A percentile compares a stretch with the other conserved stretches of the same genome.
phyloP scores from a whole-genome alignment of 2,113 vertebrate species.

The Panthera tigris region DNA sequence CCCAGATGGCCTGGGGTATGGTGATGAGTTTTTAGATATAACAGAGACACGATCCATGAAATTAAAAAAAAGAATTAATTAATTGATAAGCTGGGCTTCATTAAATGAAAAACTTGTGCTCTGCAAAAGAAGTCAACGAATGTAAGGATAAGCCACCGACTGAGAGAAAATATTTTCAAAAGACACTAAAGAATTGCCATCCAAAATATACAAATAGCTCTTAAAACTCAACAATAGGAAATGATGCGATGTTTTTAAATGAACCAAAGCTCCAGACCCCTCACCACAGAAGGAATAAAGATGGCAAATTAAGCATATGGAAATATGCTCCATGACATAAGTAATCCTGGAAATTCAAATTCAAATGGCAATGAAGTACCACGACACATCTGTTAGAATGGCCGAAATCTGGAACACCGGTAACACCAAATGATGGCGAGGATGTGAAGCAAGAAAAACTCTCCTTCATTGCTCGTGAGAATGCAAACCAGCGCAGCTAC shows the following conservation, averaged over 20 bases:
- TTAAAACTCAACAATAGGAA: not conserved
- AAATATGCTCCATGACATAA: too few relatives aligned
- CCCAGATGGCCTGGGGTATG: not conserved
- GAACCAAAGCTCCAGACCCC: not conserved
- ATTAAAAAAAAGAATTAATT: not conserved
- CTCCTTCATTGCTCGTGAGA: too few relatives aligned
- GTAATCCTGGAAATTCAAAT: not conserved
- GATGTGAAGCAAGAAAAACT: not conserved
- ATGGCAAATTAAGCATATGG: not conserved
- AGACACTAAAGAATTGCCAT: too few relatives aligned
- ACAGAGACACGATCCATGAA: not conserved
- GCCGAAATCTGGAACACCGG: not conserved
- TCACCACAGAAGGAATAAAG: too few relatives aligned
- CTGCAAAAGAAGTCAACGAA: not conserved
- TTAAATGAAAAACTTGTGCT: not conserved
- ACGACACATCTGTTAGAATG: not conserved
- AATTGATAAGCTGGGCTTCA: too few relatives aligned
- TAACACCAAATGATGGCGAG: not conserved
- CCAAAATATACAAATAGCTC: not conserved
- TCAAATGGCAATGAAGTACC: not conserved
- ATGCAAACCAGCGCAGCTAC: too few relatives aligned
- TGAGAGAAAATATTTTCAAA: not conserved
- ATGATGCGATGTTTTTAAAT: not conserved
- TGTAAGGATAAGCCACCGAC: not conserved
- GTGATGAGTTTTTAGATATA: not conserved